A percentile compares a stretch with the other conserved stretches of the same genome.
These are phyloP conservation scores for Myotis lucifugus DNA, from an alignment of 2,113 vertebrate genomes.

Conservation along the genomic window DNA sequence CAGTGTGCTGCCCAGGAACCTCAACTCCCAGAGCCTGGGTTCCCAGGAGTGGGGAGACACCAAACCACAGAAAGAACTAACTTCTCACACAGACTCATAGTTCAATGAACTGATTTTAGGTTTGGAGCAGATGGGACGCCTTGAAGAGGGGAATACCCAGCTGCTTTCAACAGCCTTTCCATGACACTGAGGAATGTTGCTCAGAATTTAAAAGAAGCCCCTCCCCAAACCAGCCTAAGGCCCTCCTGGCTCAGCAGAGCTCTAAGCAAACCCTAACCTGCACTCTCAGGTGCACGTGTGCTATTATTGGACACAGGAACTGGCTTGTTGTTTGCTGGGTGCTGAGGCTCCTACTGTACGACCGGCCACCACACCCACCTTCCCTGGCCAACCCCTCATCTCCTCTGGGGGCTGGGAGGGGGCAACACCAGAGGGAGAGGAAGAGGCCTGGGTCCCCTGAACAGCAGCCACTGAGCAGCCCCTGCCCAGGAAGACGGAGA, in stretches of 20 bases:
- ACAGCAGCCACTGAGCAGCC: not conserved
- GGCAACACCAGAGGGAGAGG: not conserved
- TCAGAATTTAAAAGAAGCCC: not conserved
- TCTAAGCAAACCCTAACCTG: not conserved
- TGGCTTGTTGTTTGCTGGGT: constrained; percentile 37
- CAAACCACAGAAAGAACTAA: not conserved
- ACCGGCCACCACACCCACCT: not conserved
- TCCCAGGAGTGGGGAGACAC: too few species aligned
- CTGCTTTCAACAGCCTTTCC: not conserved
- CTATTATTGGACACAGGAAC: constrained; percentile 74
- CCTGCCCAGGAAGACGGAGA: not conserved
- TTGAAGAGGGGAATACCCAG: not conserved
- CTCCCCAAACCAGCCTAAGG: not conserved
- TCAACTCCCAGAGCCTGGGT: not conserved
- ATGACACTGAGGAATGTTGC: not conserved
- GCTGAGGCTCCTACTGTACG: not conserved
- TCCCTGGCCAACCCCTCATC: not conserved
- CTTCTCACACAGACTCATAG: not conserved
- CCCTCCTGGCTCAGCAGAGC: not conserved
- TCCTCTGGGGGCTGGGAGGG: not conserved
- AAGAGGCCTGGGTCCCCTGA: not conserved
- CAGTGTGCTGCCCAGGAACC: not conserved
- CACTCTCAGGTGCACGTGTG: not conserved
- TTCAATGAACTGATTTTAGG: not conserved
- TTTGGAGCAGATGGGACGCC: not conserved